Evolutionary conservation across 2,797 vertebrate genomes (phyloP).

Genomic region (Aselliscus stoliczkanus): DNA sequence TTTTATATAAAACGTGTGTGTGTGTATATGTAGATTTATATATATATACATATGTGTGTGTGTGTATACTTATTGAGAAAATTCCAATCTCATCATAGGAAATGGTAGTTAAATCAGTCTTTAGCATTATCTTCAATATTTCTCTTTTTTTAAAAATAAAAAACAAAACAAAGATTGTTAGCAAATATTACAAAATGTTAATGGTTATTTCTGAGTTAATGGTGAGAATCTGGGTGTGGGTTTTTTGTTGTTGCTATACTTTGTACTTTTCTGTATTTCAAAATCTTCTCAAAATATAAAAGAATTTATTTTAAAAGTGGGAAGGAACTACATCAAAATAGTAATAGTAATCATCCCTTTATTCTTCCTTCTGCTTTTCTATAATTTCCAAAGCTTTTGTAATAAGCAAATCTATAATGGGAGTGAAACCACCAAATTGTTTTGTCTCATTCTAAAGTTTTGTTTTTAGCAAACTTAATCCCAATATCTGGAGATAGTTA

Average conservation of each 20-base stretch:
- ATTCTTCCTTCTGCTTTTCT: conserved; percentile 57
- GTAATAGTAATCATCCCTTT: conserved; percentile 2
- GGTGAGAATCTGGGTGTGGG: neutral
- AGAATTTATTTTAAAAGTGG: neutral
- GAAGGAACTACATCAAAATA: conserved; percentile 39
- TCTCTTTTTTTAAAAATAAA: neutral
- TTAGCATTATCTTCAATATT: neutral
- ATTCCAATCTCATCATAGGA: neutral
- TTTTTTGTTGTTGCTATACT: neutral
- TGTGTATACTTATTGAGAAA: neutral
- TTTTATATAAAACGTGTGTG: neutral
- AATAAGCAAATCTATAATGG: conserved; percentile 2
- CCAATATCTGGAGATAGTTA: neutral
- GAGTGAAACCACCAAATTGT: neutral
- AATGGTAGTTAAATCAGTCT: neutral
- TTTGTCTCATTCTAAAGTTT: neutral
- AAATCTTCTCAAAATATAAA: conserved; percentile 6
- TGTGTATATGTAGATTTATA: neutral
- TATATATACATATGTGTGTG: neutral
- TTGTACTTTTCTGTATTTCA: neutral
- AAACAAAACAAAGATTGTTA: neutral
- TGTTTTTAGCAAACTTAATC: neutral
- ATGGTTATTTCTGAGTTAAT: neutral
- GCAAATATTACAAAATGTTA: neutral
- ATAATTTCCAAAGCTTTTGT: conserved; percentile 31